A percentile compares a stretch with the other conserved stretches of the same genome.
phyloP scores from a whole-genome alignment of 2,797 vertebrate species.

The Nannoperca obscura region DNA sequence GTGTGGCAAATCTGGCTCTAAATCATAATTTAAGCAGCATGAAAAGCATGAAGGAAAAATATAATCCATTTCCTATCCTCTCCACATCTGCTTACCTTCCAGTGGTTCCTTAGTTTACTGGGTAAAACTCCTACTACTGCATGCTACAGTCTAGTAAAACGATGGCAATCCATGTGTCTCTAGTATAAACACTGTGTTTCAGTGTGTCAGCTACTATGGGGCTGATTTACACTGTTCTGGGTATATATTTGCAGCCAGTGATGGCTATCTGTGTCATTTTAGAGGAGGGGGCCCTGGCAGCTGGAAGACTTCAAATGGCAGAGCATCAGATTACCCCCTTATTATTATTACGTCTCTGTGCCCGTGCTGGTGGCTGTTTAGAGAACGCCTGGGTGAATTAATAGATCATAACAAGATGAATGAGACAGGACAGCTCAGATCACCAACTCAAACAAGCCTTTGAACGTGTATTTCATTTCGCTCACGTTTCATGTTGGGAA shows the following conservation, averaged over 20 bases:
- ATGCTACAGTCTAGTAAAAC: slow-evolving; percentile 37
- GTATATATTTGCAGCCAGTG: slow-evolving; percentile 64
- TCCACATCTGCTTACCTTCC: slow-evolving; percentile 22
- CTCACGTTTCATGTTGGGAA: slow-evolving; percentile 49
- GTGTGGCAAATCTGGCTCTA: slow-evolving; percentile 2
- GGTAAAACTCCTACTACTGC: slow-evolving; percentile 31
- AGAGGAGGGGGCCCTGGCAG: slow-evolving; percentile 61
- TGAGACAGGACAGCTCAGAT: slow-evolving; percentile 59
- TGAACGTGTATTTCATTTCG: slow-evolving; percentile 66
- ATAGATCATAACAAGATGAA: slow-evolving; percentile 73
- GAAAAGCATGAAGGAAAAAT: slow-evolving; percentile 13
- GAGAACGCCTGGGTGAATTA: slow-evolving; percentile 68
- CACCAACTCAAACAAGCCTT: slow-evolving; percentile 53
- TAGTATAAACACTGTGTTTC: slow-evolving; percentile 65
- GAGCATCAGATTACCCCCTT: slow-evolving; percentile 71
- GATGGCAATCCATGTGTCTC: slow-evolving; percentile 55
- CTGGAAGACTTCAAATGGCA: slow-evolving; percentile 78
- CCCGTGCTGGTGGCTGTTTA: slow-evolving; percentile 67
- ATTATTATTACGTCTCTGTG: slow-evolving; percentile 71
- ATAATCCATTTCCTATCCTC: not conserved
- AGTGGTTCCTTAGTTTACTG: slow-evolving; percentile 17
- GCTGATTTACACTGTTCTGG: slow-evolving; percentile 64
- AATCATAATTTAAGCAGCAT: slow-evolving; percentile 7
- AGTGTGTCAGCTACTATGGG: slow-evolving; percentile 49
- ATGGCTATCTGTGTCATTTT: slow-evolving; percentile 72